Base-by-base conservation (phyloP, 2,797 vertebrate genomes). In the Moxostoma hubbsi region DNA sequence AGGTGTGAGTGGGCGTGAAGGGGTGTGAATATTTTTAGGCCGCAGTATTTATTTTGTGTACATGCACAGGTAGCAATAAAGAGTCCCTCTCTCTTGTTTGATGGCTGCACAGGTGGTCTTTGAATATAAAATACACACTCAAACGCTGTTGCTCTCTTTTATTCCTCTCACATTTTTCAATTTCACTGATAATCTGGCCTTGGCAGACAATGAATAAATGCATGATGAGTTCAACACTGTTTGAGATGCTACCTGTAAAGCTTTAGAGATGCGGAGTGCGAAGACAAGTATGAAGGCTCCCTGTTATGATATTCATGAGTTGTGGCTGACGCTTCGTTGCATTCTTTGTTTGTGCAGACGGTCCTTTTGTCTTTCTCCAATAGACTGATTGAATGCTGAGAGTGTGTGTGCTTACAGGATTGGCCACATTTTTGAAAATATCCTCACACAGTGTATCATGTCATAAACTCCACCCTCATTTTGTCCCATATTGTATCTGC, bases 181-280 rank as follows among this genome's bases (percentile, higher is more conserved):
- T 82, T 85, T 71, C 45, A 8, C 76, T 74, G 55, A 81, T 73
- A 81, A 72, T 79, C 72, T 81, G 53, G 43, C 57, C 36, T 68
- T 54, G 61, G 71, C 74, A 81, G 69, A 81, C 79, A 81, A 75
- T 78, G 80, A 75, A 81, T 81, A 81, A 81, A 81, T 81, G 47
- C 75, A 77, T 79, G 66, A 79, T 79, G 79, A 81, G 71, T 8
- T 15, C 0, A 50, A 47, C 54, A 9, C 62, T 77, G 70, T 69
- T 75, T 73, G 64, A 71, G 63, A 58, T 59, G 66, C 51, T 71
- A 63, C 71, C 72, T 79, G 66, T 68, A 36, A 53, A 58, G 49
- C 64, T 55, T 61, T 69, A 75, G 64, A 81, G 36, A 62, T 55
- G 53, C 47, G 16, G 11, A 65, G 43, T 7, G 73, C 10, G 76